Percentiles rank a stretch among this genome's conserved stretches.
Evolutionary conservation across 2,888 invertebrate genomes (phyloP).

Genomic region (Synanthedon andrenaeformis): DNA sequence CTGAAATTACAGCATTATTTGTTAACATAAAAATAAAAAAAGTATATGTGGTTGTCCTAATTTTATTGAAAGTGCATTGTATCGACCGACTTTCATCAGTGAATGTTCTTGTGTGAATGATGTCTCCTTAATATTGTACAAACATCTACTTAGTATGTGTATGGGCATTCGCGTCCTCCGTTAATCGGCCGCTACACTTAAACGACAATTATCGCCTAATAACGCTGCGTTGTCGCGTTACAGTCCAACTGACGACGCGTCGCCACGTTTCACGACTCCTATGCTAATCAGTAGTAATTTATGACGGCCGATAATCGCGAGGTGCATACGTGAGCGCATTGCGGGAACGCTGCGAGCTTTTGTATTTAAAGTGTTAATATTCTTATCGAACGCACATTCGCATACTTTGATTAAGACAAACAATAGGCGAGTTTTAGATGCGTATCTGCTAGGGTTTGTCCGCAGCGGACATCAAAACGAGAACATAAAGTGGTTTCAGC

Average conservation of each 20-base stretch:
- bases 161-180: conserved; percentile 37
- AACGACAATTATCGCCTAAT: conserved; percentile 62
- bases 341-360: conserved; percentile 35
- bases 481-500: conserved; percentile 24
- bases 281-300: conserved; percentile 65
- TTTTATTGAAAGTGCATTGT: no score
- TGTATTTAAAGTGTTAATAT: conserved; percentile 35
- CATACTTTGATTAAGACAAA: neutral
- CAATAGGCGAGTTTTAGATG: neutral
- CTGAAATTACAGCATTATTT: no score
- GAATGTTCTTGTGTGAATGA: no score
- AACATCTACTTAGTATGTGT: conserved; percentile 42
- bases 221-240: conserved; percentile 48
- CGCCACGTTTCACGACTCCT: conserved; percentile 53
- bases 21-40: no score
- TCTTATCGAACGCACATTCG: conserved; percentile 32
- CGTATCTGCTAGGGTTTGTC: neutral
- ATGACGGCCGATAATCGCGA: conserved; percentile 65
- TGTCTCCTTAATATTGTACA: no score
- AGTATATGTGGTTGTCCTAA: no score
- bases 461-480: conserved; percentile 10
- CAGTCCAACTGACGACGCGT: conserved; percentile 54
- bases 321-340: conserved; percentile 61
- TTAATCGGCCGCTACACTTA: conserved; percentile 63
- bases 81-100: no score